These are phyloP conservation scores for Oriolus oriolus DNA, from an alignment of 2,113 vertebrate genomes.

Conservation along the genomic window DNA sequence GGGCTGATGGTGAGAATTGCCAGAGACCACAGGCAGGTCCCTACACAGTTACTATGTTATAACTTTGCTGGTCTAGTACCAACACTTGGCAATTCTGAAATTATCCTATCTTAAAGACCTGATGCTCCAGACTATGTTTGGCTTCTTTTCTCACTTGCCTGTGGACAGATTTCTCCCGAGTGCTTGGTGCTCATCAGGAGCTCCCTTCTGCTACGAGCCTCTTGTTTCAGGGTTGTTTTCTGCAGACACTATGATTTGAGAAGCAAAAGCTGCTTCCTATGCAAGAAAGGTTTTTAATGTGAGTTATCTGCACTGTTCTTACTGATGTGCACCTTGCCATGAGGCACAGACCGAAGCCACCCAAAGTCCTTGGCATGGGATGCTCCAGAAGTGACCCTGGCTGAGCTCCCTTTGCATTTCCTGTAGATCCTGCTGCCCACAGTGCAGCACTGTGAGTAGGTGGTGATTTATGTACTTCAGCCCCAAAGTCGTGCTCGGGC, in stretches of 20 bases:
- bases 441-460: not conserved
- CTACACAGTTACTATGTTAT: conserved; percentile 56
- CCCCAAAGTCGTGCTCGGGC: not conserved
- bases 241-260: not conserved
- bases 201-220: not conserved
- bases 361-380: not conserved
- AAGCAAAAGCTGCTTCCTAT: not conserved
- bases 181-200: not conserved
- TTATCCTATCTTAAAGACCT: conserved; percentile 10
- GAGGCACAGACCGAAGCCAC: not conserved
- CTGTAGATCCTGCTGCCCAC: not conserved
- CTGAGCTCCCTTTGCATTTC: not conserved
- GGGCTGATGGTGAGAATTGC: conserved; percentile 78
- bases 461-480: not conserved
- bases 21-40: conserved; percentile 66
- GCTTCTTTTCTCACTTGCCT: not conserved
- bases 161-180: not conserved
- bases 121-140: not conserved
- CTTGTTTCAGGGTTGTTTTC: not conserved
- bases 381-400: not conserved
- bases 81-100: conserved; percentile 49
- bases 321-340: not conserved
- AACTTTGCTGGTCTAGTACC: conserved; percentile 54
- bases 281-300: not conserved
- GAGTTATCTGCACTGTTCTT: not conserved